Evolutionary conservation across 2,797 vertebrate species (phyloP).

Genomic region (Benthosema pterotum): DNA sequence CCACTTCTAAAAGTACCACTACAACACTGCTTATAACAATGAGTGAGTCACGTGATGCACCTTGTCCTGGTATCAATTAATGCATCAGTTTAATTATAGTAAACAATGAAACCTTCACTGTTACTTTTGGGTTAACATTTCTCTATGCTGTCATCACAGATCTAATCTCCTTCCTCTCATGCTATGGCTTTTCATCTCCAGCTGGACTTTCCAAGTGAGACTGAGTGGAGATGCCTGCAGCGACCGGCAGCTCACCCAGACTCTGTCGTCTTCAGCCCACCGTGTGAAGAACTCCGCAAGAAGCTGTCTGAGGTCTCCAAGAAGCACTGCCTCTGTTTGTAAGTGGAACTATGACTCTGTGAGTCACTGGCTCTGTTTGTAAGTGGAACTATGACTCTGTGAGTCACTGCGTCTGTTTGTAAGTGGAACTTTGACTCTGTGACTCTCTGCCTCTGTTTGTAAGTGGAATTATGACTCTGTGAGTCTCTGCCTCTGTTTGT

Average conservation of each 20-base stretch:
- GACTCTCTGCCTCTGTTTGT: conserved; percentile 20
- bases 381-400: conserved; percentile 40
- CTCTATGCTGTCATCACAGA: too few relatives aligned
- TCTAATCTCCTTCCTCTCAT: too few relatives aligned
- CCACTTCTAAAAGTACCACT: too few relatives aligned
- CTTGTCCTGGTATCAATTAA: too few relatives aligned
- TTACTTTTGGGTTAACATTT: too few relatives aligned
- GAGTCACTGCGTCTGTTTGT: conserved; percentile 54
- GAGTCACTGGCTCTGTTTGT: conserved; percentile 54
- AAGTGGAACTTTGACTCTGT: conserved; percentile 40
- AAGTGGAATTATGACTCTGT: conserved; percentile 40
- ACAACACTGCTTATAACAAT: too few relatives aligned
- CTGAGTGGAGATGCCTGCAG: conserved; percentile 66
- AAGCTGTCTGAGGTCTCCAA: conserved; percentile 70
- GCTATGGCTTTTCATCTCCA: conserved; percentile 21
- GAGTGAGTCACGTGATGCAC: too few relatives aligned
- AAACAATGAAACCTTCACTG: too few relatives aligned
- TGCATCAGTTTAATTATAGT: too few relatives aligned
- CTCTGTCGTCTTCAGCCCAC: conserved; percentile 38
- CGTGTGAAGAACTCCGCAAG: conserved; percentile 66
- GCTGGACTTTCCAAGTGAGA: conserved; percentile 67
- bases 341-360: conserved; percentile 40
- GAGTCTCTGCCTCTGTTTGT: too few relatives aligned
- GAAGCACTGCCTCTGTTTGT: conserved; percentile 77
- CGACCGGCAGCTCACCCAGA: conserved; percentile 58